A percentile compares a stretch with the other conserved stretches of the same genome.
Evolutionary conservation across 2,888 invertebrate genomes (phyloP).

Genomic region (Minunthozetes semirufus): DNA sequence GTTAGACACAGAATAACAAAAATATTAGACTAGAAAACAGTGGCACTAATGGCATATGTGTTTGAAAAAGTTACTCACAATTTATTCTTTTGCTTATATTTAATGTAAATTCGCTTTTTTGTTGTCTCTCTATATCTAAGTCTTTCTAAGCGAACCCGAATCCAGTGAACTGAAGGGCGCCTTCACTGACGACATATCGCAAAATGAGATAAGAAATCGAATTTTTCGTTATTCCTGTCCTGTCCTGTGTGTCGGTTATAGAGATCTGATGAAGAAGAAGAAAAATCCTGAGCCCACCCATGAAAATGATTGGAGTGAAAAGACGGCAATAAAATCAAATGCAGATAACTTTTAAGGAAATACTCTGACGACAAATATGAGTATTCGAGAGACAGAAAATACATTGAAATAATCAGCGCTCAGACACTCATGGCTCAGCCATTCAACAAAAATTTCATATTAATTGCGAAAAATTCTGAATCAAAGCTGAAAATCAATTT

Average conservation of each 20-base stretch:
- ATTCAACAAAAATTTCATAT: background rate
- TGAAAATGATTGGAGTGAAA: background rate
- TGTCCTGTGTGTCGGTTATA: background rate
- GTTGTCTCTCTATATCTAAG: slow-evolving; percentile 11
- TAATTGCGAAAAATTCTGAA: background rate
- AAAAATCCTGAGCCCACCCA: slow-evolving; percentile 4
- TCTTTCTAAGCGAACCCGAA: slow-evolving; percentile 13
- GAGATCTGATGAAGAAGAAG: background rate
- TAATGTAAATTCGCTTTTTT: slow-evolving; percentile 17
- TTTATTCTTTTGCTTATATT: background rate
- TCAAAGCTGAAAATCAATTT: background rate
- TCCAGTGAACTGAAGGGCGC: background rate
- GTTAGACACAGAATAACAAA: no score
- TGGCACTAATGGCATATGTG: slow-evolving; percentile 8
- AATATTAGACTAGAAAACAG: background rate
- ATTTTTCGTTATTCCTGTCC: background rate
- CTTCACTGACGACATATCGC: slow-evolving; percentile 3
- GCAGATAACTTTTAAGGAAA: slow-evolving; percentile 11
- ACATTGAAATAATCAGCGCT: no score
- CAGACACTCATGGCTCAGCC: no score
- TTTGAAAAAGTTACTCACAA: slow-evolving; percentile 8
- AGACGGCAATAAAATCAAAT: background rate
- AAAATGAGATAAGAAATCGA: background rate
- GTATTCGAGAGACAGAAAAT: background rate
- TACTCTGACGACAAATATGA: slow-evolving; percentile 5